Conservation (phyloP, 2,888 invertebrate genomes). For the Macroteleia sp. region DNA sequence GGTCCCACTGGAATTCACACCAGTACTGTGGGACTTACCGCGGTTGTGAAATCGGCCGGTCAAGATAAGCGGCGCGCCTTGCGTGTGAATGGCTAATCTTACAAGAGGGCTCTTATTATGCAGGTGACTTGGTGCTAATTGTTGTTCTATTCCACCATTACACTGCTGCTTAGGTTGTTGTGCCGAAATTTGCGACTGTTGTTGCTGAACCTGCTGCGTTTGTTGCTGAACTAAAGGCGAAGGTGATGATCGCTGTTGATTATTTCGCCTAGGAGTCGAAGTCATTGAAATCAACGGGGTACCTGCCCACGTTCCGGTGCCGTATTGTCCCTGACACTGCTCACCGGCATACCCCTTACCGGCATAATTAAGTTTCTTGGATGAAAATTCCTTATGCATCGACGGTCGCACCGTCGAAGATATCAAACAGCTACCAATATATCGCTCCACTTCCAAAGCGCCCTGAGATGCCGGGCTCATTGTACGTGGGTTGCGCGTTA, state of each 20-base stretch:
- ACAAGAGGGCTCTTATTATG: slow-evolving; percentile 86
- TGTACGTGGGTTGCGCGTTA: not conserved
- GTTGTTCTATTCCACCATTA: slow-evolving; percentile 50
- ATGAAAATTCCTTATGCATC: slow-evolving; percentile 66
- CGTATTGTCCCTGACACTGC: slow-evolving; percentile 56
- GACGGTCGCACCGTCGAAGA: slow-evolving; percentile 80
- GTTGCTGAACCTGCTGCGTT: slow-evolving; percentile 61
- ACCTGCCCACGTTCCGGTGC: slow-evolving; percentile 89
- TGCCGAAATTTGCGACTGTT: slow-evolving; percentile 36
- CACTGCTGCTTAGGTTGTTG: slow-evolving; percentile 5
- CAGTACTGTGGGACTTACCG: slow-evolving; percentile 82
- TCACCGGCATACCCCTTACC: slow-evolving; percentile 57
- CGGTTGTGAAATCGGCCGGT: slow-evolving; percentile 87
- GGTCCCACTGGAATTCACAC: slow-evolving; percentile 63
- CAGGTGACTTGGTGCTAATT: slow-evolving; percentile 64
- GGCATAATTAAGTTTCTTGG: slow-evolving; percentile 62
- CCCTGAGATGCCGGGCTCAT: slow-evolving; percentile 90
- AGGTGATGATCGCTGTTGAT: slow-evolving; percentile 72
- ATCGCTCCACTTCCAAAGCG: slow-evolving; percentile 87
- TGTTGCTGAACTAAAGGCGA: slow-evolving; percentile 69
- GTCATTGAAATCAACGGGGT: slow-evolving; percentile 93
- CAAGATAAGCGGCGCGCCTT: slow-evolving; percentile 93
- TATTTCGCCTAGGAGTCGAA: slow-evolving; percentile 85
- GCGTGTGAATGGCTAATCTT: slow-evolving; percentile 92
- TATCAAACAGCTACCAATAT: slow-evolving; percentile 87